These are phyloP conservation scores for Pogonomyrmex californicus DNA, from an alignment of 1,140 invertebrate species.

Conservation along the genomic window DNA sequence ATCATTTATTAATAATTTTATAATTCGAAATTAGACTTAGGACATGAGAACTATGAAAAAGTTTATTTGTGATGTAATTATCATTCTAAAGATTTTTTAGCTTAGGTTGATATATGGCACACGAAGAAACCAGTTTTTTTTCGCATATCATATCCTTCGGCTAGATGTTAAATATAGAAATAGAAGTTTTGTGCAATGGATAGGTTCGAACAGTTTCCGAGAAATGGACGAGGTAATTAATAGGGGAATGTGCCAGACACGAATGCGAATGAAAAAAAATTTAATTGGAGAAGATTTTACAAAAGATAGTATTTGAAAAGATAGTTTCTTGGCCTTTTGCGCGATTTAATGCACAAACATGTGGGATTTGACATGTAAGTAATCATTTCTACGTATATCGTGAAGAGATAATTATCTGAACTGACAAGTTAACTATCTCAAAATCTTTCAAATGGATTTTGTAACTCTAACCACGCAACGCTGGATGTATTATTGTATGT, in stretches of 20 bases:
- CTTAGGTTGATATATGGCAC: neutral
- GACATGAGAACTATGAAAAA: neutral
- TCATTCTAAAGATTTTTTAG: neutral
- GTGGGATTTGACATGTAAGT: slow-evolving; percentile 14
- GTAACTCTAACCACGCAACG: slow-evolving; percentile 14
- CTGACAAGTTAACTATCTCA: neutral
- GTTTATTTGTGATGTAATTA: neutral
- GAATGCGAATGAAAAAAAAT: slow-evolving; percentile 46
- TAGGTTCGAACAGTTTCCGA: slow-evolving; percentile 33
- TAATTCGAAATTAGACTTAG: slow-evolving; percentile 15
- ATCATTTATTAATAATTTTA: neutral
- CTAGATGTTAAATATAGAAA: slow-evolving; percentile 42
- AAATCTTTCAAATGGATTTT: neutral
- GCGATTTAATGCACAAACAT: slow-evolving; percentile 4
- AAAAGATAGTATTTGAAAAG: slow-evolving; percentile 43
- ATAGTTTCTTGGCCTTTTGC: slow-evolving; percentile 43
- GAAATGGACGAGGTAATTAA: slow-evolving; percentile 49
- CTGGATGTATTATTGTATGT: neutral
- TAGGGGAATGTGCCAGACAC: slow-evolving; percentile 35
- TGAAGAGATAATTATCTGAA: slow-evolving; percentile 40
- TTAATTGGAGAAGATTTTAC: slow-evolving; percentile 40
- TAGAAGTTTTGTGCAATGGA: slow-evolving; percentile 42
- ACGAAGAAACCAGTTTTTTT: neutral
- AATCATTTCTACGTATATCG: slow-evolving; percentile 41
- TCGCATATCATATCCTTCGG: slow-evolving; percentile 10